These are phyloP conservation scores for Lampropteryx suffumata DNA, from an alignment of 2,888 invertebrate species.

Conservation along the genomic window DNA sequence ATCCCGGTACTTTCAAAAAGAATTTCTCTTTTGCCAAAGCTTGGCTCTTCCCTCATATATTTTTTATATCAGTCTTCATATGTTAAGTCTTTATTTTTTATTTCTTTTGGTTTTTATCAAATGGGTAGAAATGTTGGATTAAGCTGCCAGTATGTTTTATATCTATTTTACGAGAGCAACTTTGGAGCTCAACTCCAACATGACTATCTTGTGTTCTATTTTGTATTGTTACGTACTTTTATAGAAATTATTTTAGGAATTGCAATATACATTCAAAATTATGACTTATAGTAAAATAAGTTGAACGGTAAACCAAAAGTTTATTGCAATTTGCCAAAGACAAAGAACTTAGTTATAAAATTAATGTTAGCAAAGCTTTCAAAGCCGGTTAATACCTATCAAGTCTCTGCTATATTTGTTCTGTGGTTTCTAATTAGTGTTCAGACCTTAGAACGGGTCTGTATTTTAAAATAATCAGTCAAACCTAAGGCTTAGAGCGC, in stretches of 20 bases:
- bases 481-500: no score
- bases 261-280: no score
- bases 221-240: no score
- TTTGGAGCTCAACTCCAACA: constrained; percentile 10
- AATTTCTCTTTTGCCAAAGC: constrained; percentile 61
- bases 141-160: constrained; percentile 12
- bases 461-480: constrained; percentile 31
- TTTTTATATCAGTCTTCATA: constrained; percentile 35
- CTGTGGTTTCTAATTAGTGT: constrained; percentile 26
- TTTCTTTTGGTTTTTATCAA: constrained; percentile 24
- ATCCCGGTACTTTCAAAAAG: constrained; percentile 69
- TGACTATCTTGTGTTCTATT: background rate
- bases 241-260: no score
- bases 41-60: constrained; percentile 46
- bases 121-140: constrained; percentile 21
- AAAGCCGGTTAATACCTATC: constrained; percentile 3
- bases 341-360: constrained; percentile 22
- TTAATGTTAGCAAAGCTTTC: constrained; percentile 20
- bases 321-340: constrained; percentile 14
- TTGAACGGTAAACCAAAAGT: no score
- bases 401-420: constrained; percentile 1
- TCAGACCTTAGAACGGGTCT: constrained; percentile 21
- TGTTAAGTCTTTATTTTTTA: constrained; percentile 30
- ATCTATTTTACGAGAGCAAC: constrained; percentile 12
- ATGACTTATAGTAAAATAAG: no score